These are phyloP conservation scores for Dascyllus trimaculatus DNA, from an alignment of 2,113 vertebrate genomes.

Conservation along the genomic window DNA sequence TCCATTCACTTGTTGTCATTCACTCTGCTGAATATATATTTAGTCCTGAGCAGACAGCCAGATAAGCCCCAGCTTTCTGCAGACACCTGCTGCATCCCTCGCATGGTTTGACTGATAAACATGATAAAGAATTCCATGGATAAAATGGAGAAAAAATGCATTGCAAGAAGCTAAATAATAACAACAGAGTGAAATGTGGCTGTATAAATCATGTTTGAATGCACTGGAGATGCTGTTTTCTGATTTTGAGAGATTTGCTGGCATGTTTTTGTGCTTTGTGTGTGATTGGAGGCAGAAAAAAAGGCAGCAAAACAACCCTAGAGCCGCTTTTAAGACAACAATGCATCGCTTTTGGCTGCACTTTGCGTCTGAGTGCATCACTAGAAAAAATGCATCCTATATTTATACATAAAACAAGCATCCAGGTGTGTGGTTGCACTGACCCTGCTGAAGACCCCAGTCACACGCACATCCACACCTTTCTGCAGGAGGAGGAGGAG, in stretches of 20 bases:
- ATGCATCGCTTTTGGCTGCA: too few species aligned
- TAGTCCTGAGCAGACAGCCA: background rate
- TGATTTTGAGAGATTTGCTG: too few species aligned
- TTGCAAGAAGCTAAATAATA: background rate
- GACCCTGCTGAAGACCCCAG: conserved; percentile 5
- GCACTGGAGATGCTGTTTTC: background rate
- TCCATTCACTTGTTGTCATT: background rate
- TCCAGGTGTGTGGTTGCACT: background rate
- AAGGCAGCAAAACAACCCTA: too few species aligned
- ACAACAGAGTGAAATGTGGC: background rate
- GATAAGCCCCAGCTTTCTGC: conserved; percentile 7
- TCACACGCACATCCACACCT: conserved; percentile 29
- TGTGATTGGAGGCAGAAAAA: too few species aligned
- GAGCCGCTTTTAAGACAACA: too few species aligned
- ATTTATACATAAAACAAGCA: too few species aligned
- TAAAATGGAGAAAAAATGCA: background rate
- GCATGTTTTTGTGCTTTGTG: too few species aligned
- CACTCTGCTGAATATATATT: background rate
- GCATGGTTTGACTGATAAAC: background rate
- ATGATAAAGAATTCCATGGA: background rate
- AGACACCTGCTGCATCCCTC: conserved; percentile 28
- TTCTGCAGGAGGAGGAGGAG: background rate
- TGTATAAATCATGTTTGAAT: background rate
- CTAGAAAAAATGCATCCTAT: too few species aligned
- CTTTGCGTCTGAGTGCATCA: too few species aligned